Evolutionary conservation across 2,113 vertebrate species (phyloP).

Genomic region (Potamarius usumacintae): DNA sequence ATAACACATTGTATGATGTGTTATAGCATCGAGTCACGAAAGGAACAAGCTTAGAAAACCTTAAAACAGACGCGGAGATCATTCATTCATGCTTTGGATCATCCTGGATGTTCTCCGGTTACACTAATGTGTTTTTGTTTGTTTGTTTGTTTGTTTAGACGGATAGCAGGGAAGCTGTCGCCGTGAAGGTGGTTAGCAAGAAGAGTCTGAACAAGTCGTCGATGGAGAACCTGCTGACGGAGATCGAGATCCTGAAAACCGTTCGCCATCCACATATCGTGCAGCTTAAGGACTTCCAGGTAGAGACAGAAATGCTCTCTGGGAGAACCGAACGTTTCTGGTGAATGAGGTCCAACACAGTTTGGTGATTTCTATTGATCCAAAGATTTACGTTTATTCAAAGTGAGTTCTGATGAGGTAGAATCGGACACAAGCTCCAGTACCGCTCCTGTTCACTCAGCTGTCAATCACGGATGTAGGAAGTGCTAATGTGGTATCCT

Average conservation of each 20-base stretch:
- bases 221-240: conserved; percentile 91
- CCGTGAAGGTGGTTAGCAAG: conserved; percentile 92
- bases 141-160: conserved; percentile 66
- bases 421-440: not conserved
- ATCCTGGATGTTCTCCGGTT: too few relatives aligned
- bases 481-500: not conserved
- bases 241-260: conserved; percentile 94
- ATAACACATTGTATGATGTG: not conserved
- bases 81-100: not conserved
- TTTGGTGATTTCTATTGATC: not conserved
- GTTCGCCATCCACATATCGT: conserved; percentile 90
- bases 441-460: not conserved
- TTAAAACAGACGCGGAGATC: not conserved
- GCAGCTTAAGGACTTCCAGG: conserved; percentile 96
- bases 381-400: not conserved
- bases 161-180: conserved; percentile 88
- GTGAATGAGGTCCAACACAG: not conserved
- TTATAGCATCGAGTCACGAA: not conserved
- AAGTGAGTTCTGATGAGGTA: not conserved
- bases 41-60: not conserved
- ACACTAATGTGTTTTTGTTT: not conserved
- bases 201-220: conserved; percentile 89
- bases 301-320: conserved; percentile 47
- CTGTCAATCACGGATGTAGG: not conserved
- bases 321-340: not conserved